Percentiles rank a stretch among this genome's conserved stretches.
These are phyloP conservation scores for Oconnorella tubifera DNA, from an alignment of 2,888 invertebrate genomes.

Conservation along the genomic window DNA sequence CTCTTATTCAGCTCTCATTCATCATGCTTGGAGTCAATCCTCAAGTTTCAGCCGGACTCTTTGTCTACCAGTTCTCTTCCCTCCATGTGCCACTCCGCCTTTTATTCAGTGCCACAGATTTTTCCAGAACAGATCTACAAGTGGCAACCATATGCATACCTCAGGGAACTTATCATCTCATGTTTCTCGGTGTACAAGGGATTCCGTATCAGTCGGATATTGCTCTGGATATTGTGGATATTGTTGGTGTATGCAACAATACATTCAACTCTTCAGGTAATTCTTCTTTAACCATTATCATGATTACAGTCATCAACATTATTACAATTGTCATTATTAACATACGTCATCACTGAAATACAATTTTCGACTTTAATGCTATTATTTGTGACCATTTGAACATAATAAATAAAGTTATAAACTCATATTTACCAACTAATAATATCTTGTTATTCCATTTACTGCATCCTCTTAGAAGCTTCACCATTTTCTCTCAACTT, in stretches of 20 bases:
- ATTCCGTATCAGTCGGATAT: constrained; percentile 20
- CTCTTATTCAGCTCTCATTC: constrained; percentile 10
- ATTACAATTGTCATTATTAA: too few species aligned
- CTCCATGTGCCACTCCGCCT: constrained; percentile 16
- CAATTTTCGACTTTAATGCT: too few species aligned
- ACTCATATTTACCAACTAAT: too few species aligned
- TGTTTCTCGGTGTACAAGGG: constrained; percentile 22
- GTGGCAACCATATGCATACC: constrained; percentile 11
- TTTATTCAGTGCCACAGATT: constrained; percentile 1
- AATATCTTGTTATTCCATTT: too few species aligned
- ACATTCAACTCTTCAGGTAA: neutral
- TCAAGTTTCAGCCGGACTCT: constrained; percentile 7
- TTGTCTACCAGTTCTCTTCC: constrained; percentile 17
- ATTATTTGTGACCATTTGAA: too few species aligned
- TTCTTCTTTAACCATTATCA: too few species aligned
- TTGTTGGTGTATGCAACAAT: constrained; percentile 2
- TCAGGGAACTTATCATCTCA: constrained; percentile 15
- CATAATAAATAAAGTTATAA: too few species aligned
- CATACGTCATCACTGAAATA: too few species aligned
- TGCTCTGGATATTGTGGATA: constrained; percentile 7
- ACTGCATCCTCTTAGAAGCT: too few species aligned
- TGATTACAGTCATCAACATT: too few species aligned
- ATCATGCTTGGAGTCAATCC: constrained; percentile 13
- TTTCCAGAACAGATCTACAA: constrained; percentile 7
- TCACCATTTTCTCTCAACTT: too few species aligned